phyloP scores from a whole-genome alignment of 1,140 invertebrate species.

The Littorina saxatilis region DNA sequence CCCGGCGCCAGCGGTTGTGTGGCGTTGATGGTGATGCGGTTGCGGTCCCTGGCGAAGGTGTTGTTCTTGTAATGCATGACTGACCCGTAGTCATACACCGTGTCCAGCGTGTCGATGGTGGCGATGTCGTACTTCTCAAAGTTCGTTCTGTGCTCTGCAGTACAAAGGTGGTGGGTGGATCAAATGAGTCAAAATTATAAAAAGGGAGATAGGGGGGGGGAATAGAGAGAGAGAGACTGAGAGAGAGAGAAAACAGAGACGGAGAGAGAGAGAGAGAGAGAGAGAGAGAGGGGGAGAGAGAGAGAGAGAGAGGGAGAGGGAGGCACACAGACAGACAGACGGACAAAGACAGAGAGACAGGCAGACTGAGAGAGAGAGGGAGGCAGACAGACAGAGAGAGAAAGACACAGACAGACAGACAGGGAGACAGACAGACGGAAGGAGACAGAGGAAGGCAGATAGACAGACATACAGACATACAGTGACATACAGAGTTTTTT shows the following conservation, averaged over 20 bases:
- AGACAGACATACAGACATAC: background rate
- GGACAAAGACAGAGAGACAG: background rate
- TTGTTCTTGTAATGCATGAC: conserved; percentile 77
- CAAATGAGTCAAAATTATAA: background rate
- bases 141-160: conserved; percentile 39
- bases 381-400: background rate
- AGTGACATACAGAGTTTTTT: background rate
- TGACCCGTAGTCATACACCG: conserved; percentile 74
- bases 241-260: background rate
- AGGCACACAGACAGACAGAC: background rate
- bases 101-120: conserved; percentile 58
- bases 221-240: background rate
- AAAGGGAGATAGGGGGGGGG: too few relatives aligned
- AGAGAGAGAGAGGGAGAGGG: background rate
- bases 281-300: background rate
- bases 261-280: background rate
- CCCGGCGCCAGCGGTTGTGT: conserved; percentile 48
- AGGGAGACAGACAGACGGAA: background rate
- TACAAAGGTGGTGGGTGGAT: background rate
- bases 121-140: conserved; percentile 50
- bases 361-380: background rate
- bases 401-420: background rate
- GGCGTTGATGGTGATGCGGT: conserved; percentile 72
- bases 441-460: background rate
- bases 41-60: conserved; percentile 73